Evolutionary conservation across 2,113 vertebrate genomes (phyloP).

Genomic region (Nanger granti): DNA sequence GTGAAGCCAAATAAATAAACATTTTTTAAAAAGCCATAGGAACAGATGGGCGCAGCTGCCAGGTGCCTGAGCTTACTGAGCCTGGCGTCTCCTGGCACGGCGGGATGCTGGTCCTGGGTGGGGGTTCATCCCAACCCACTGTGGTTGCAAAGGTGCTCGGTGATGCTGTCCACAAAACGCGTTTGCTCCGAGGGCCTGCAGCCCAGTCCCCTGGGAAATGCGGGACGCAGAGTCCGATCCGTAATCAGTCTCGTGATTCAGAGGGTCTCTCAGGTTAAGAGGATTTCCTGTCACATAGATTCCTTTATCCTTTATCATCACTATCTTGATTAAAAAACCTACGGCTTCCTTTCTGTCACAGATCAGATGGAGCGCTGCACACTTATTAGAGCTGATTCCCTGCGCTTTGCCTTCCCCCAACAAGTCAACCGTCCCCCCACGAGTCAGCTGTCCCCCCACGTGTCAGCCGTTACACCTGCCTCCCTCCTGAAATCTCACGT

Average conservation of each 20-base stretch:
- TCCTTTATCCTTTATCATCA: not conserved
- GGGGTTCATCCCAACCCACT: not conserved
- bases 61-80: not conserved
- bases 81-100: accelerated
- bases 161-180: not conserved
- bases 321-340: not conserved
- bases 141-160: accelerated
- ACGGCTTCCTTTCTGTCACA: accelerated
- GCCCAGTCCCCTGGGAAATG: not conserved
- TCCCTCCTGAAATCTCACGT: not conserved
- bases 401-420: accelerated
- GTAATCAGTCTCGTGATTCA: accelerated
- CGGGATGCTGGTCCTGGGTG: too few species aligned
- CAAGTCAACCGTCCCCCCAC: too few species aligned
- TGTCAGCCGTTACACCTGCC: not conserved
- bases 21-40: not conserved
- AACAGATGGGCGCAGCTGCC: not conserved
- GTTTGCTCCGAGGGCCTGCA: too few species aligned
- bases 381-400: not conserved
- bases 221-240: accelerated
- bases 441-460: not conserved
- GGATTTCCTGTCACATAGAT: not conserved
- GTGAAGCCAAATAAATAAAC: not conserved
- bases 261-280: not conserved
- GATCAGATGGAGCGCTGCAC: accelerated